Evolutionary conservation across 2,888 invertebrate species (phyloP).

Genomic region (Hypomecis punctinalis): DNA sequence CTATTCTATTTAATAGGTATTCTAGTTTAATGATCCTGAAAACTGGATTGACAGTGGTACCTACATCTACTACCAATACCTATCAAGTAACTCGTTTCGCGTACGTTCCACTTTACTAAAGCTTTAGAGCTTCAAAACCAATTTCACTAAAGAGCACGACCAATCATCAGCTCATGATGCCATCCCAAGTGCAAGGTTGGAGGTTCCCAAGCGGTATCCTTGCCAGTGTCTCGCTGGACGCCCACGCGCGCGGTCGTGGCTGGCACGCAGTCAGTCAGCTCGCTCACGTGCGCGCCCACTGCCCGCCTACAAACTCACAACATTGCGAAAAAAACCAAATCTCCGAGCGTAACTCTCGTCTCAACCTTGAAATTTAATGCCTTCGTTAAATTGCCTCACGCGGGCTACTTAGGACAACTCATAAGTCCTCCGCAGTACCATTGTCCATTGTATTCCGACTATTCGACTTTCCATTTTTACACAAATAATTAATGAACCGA

Average conservation of each 20-base stretch:
- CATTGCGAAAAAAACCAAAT: constrained; percentile 82
- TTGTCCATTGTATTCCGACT: constrained; percentile 66
- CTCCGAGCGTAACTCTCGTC: constrained; percentile 70
- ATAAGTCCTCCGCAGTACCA: constrained; percentile 63
- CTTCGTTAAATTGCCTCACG: constrained; percentile 75
- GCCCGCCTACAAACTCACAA: constrained; percentile 76
- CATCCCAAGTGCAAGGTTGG: constrained; percentile 46
- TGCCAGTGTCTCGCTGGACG: constrained; percentile 66
- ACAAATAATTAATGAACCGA: constrained; percentile 40
- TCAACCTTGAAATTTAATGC: constrained; percentile 81
- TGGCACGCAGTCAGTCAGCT: constrained; percentile 58
- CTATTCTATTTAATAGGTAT: neutral
- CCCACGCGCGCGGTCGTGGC: constrained; percentile 75
- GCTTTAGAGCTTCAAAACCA: too few species aligned
- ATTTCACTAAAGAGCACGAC: neutral
- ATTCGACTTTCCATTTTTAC: constrained; percentile 50
- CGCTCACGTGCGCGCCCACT: constrained; percentile 82
- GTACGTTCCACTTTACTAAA: neutral
- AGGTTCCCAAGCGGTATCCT: constrained; percentile 43
- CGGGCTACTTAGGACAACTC: constrained; percentile 65
- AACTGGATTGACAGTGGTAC: too few species aligned
- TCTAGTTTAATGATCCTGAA: neutral
- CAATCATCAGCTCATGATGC: constrained; percentile 25
- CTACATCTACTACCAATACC: too few species aligned
- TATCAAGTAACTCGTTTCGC: too few species aligned